Percentiles rank a stretch among this genome's conserved stretches.
phyloP scores from a whole-genome alignment of 2,888 invertebrate genomes.

The Amblyjoppa proteus region DNA sequence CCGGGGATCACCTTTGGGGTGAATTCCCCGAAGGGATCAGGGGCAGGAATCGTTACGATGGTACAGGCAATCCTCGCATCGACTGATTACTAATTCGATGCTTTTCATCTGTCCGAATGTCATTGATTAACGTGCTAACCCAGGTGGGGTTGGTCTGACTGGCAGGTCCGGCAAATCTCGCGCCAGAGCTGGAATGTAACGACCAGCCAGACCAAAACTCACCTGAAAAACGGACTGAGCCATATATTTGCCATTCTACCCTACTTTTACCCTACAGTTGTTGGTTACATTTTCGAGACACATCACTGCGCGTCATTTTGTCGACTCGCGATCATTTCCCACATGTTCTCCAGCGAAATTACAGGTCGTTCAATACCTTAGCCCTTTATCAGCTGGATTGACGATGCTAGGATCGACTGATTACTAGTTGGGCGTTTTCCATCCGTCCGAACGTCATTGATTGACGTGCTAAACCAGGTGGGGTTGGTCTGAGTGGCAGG shows the following conservation, averaged over 20 bases:
- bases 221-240: no score
- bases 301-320: constrained; percentile 46
- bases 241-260: no score
- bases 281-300: constrained; percentile 14
- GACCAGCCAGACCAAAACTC: no score
- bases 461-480: no score
- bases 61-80: neutral
- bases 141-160: no score
- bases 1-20: constrained; percentile 29
- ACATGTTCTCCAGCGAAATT: constrained; percentile 60
- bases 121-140: no score
- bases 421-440: constrained; percentile 5
- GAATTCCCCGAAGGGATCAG: constrained; percentile 37
- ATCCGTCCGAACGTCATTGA: neutral
- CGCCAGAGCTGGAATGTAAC: no score
- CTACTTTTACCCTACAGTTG: neutral
- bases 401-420: neutral
- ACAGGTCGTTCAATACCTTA: neutral
- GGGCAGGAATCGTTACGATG: constrained; percentile 31
- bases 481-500: no score
- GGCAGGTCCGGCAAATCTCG: no score
- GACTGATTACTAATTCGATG: neutral
- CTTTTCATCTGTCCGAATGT: constrained; percentile 3
- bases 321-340: constrained; percentile 55
- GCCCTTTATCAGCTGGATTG: no score